Evolutionary conservation across 2,113 vertebrate species (phyloP).

Genomic region (Neotoma lepida): DNA sequence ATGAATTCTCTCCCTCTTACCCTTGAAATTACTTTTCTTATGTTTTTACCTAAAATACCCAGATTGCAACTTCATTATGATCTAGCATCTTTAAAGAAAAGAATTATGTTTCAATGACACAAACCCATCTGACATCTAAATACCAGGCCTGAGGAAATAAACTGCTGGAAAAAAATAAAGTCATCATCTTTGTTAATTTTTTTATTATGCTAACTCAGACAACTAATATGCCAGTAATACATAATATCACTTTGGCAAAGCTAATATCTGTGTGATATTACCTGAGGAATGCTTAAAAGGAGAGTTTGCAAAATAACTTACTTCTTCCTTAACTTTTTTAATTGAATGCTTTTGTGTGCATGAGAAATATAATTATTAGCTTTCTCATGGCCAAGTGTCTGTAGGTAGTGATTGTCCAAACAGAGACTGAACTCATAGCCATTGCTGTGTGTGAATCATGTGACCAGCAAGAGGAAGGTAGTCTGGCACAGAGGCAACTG

Average conservation of each 20-base stretch:
- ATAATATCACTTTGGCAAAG: background rate
- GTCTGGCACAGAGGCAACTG: rapidly evolving
- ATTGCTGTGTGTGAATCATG: background rate
- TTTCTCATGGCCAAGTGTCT: background rate
- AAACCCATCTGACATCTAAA: rapidly evolving
- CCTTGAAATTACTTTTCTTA: background rate
- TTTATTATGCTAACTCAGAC: background rate
- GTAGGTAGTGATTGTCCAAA: background rate
- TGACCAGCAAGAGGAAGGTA: background rate
- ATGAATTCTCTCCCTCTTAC: background rate
- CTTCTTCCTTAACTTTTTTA: background rate
- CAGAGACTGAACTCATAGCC: background rate
- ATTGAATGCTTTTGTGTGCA: background rate
- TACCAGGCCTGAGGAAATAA: background rate
- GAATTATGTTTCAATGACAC: background rate
- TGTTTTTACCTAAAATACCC: background rate
- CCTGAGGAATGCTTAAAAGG: background rate
- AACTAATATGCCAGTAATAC: background rate
- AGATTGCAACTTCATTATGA: background rate
- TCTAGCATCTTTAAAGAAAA: background rate
- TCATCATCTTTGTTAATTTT: too few species aligned
- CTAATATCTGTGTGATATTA: background rate
- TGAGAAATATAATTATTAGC: background rate
- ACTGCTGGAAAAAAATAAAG: background rate
- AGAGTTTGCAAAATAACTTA: background rate